A percentile compares a stretch with the other conserved stretches of the same genome.
phyloP scores from a whole-genome alignment of 2,113 vertebrate species.

The Corythornis cristatus region DNA sequence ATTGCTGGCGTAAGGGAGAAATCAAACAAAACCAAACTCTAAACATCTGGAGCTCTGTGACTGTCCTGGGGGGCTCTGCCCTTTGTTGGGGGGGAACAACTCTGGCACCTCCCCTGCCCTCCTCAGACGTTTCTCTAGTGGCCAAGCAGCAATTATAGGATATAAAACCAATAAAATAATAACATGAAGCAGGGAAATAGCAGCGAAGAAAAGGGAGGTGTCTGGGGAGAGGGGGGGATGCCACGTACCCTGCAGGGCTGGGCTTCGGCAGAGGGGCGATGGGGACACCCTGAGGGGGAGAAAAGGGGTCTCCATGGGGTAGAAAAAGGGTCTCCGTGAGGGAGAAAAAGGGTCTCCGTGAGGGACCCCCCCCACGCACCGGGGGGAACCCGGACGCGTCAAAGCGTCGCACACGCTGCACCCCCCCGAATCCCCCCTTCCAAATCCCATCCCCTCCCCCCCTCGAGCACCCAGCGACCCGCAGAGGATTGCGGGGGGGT shows the following conservation, averaged over 20 bases:
- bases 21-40: fast-evolving
- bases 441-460: too few relatives aligned
- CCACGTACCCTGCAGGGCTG: neutral
- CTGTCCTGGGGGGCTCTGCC: neutral
- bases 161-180: neutral
- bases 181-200: neutral
- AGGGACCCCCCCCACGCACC: too few relatives aligned
- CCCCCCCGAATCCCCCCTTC: too few relatives aligned
- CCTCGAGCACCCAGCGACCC: too few relatives aligned
- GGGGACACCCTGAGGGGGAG: fast-evolving
- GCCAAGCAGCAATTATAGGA: fast-evolving
- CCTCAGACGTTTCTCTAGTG: neutral
- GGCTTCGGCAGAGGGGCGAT: neutral
- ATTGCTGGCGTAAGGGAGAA: too few relatives aligned
- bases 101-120: neutral
- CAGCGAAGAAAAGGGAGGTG: neutral
- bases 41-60: neutral
- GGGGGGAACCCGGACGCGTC: neutral
- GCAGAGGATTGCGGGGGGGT: too few relatives aligned
- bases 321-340: neutral
- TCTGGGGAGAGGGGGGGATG: neutral
- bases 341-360: neutral
- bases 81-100: neutral
- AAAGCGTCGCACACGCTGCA: neutral
- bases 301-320: fast-evolving